Conservation (phyloP, 2,888 invertebrate species). For the Andrena hattorfiana region DNA sequence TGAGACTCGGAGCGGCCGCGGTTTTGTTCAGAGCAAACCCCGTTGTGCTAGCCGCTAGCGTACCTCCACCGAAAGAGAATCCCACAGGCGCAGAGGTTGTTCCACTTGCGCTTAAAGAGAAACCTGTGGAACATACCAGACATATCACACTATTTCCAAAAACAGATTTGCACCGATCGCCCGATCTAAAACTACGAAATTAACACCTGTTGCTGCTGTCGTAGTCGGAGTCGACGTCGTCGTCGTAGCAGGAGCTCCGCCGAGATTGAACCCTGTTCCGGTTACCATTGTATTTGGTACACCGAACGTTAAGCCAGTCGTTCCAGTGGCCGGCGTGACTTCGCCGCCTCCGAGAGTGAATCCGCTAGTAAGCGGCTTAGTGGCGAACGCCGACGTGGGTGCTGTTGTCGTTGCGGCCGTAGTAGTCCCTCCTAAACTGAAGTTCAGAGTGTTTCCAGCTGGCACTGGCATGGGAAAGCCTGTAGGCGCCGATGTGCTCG, state of each 20-base stretch:
- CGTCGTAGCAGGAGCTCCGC: slow-evolving; percentile 56
- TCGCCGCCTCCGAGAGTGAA: slow-evolving; percentile 68
- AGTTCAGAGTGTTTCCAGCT: slow-evolving; percentile 47
- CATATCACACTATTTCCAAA: neutral
- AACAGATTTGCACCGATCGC: neutral
- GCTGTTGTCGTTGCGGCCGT: slow-evolving; percentile 58
- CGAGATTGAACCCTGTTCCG: slow-evolving; percentile 63
- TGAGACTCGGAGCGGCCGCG: slow-evolving; percentile 68
- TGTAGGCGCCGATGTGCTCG: slow-evolving; percentile 49
- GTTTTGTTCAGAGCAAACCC: slow-evolving; percentile 76
- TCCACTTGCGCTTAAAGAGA: slow-evolving; percentile 53
- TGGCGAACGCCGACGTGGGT: slow-evolving; percentile 55
- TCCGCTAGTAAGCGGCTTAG: slow-evolving; percentile 65
- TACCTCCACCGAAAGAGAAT: slow-evolving; percentile 67
- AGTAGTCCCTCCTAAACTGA: slow-evolving; percentile 66
- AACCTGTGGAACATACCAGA: slow-evolving; percentile 57
- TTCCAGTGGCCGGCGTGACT: slow-evolving; percentile 38
- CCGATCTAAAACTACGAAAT: neutral
- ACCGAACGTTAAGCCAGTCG: slow-evolving; percentile 69
- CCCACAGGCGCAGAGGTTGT: slow-evolving; percentile 61
- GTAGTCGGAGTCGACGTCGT: slow-evolving; percentile 62
- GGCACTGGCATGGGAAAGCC: slow-evolving; percentile 42
- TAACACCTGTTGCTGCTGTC: slow-evolving; percentile 54
- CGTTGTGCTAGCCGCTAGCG: slow-evolving; percentile 58
- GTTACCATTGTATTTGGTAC: slow-evolving; percentile 62